Percentiles rank a stretch among this genome's conserved stretches.
These are phyloP conservation scores for Brachyrhaphis roseni DNA, from an alignment of 2,797 vertebrate genomes.

Conservation along the genomic window DNA sequence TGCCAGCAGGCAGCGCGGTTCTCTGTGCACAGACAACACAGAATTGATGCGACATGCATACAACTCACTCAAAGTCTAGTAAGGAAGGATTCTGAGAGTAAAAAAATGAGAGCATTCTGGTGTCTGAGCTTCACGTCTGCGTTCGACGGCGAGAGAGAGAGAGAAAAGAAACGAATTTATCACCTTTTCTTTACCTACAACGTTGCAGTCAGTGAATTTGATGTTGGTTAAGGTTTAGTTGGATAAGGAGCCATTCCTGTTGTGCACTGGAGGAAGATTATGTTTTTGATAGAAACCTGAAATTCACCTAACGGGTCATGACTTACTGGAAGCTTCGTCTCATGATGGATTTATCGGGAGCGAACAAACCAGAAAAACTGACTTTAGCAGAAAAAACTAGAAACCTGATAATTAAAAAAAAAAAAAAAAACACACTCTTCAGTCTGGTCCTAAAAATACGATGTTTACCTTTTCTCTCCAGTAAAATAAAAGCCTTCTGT, in stretches of 20 bases:
- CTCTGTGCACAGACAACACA: background rate
- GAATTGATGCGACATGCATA: slow-evolving; percentile 4
- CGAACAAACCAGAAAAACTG: background rate
- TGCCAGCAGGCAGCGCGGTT: background rate
- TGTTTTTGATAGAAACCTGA: background rate
- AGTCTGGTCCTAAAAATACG: background rate
- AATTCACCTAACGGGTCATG: background rate
- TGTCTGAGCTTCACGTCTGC: slow-evolving; percentile 1
- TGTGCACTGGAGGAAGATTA: too few species aligned
- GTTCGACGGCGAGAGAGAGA: background rate
- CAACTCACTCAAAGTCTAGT: background rate
- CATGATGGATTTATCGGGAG: background rate
- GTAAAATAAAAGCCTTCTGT: too few species aligned
- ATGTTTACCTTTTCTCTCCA: background rate
- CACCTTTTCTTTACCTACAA: background rate
- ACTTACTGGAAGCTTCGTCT: background rate
- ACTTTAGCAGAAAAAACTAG: background rate
- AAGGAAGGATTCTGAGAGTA: background rate
- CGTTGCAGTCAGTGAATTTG: background rate
- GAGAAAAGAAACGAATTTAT: background rate
- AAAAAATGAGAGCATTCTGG: background rate
- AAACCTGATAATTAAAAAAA: background rate
- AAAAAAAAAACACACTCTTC: background rate
- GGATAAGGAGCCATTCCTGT: background rate
- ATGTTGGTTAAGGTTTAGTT: background rate